A percentile compares a stretch with the other conserved stretches of the same genome.
Evolutionary conservation across 2,797 vertebrate genomes (phyloP).

Genomic region (Sarcophilus harrisii): DNA sequence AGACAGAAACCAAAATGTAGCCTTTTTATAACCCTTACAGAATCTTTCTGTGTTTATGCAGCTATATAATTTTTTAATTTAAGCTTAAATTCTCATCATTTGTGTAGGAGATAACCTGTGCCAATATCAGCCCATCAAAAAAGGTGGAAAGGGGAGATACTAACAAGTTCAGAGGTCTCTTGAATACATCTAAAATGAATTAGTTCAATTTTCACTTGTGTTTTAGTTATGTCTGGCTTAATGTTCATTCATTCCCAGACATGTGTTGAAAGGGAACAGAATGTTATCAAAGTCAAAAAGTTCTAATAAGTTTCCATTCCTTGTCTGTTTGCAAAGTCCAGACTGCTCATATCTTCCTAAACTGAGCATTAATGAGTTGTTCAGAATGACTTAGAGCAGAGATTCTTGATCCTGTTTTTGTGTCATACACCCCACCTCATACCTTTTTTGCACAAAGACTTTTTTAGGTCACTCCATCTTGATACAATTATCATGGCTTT

Average conservation of each 20-base stretch:
- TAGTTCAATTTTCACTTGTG: background rate
- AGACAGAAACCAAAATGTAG: background rate
- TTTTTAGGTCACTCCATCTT: background rate
- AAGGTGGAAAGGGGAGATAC: background rate
- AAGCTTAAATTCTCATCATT: conserved; percentile 5
- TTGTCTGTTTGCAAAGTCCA: conserved; percentile 1
- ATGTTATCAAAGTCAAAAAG: background rate
- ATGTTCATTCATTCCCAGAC: conserved; percentile 19
- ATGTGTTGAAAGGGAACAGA: background rate
- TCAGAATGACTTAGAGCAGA: background rate
- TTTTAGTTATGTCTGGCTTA: background rate
- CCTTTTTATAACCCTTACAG: background rate
- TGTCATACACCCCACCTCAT: background rate
- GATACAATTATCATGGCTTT: background rate
- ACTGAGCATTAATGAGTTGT: background rate
- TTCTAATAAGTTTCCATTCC: background rate
- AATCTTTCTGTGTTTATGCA: background rate
- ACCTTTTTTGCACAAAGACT: background rate
- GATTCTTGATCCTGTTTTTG: background rate
- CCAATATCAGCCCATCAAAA: background rate
- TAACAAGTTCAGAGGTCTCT: background rate
- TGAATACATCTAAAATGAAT: background rate
- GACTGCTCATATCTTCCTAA: background rate
- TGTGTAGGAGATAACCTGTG: background rate
- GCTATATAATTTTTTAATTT: background rate